phyloP scores from a whole-genome alignment of 1,140 invertebrate genomes.

The Halyomorpha halys region DNA sequence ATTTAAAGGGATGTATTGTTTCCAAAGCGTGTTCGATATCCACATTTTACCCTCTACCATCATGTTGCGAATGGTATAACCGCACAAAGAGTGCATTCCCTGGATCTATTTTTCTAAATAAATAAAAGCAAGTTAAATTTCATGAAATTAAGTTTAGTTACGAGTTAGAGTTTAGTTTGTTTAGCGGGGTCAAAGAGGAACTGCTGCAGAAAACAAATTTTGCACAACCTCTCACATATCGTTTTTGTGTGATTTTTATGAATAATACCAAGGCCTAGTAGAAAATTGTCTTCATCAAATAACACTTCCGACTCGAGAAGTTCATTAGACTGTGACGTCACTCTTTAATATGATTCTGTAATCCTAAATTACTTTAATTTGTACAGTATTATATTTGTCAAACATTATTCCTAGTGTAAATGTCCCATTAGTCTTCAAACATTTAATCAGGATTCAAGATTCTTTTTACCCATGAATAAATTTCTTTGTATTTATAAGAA shows the following conservation, averaged over 20 bases:
- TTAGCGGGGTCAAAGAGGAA: slow-evolving; percentile 7
- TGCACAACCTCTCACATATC: slow-evolving; percentile 13
- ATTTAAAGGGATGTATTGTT: slow-evolving; percentile 4
- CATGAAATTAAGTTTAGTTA: slow-evolving; percentile 1
- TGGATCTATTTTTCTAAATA: slow-evolving; percentile 15
- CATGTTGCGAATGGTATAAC: background rate
- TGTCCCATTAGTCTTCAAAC: background rate
- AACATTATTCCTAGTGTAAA: background rate
- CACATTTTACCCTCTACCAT: background rate
- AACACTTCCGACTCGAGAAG: background rate
- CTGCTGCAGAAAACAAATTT: background rate
- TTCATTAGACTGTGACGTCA: background rate
- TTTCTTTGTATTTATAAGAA: too few species aligned
- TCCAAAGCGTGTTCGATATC: background rate
- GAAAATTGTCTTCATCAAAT: background rate
- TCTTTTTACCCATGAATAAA: too few species aligned
- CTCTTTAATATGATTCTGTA: background rate
- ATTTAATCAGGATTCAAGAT: too few species aligned
- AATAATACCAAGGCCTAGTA: slow-evolving; percentile 14
- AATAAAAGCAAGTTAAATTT: slow-evolving; percentile 2
- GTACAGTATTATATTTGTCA: background rate
- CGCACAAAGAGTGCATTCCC: slow-evolving; percentile 16
- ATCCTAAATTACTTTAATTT: background rate
- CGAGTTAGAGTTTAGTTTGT: slow-evolving; percentile 10
- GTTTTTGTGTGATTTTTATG: slow-evolving; percentile 15